Evolutionary conservation across 2,888 invertebrate species (phyloP), one percentile per base, ranked within the genome.

Genomic region (Chrysina gloriosa): DNA sequence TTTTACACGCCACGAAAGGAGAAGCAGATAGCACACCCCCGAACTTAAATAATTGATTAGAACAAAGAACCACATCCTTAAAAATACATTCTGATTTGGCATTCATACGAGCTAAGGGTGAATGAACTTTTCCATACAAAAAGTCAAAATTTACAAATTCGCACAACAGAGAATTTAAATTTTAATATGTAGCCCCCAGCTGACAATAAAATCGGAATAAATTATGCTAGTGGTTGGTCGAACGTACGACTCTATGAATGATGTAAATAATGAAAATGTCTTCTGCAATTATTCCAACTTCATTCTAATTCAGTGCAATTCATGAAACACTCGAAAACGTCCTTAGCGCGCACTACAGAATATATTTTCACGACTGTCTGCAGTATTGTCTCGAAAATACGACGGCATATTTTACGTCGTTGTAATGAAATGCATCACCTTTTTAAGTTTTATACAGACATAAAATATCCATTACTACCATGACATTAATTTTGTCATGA

Each of bases 261-360:
- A 36, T 23, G 58, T 58, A 25, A 39, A 58, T 39, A 39, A 58
- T 58, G 31, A 31, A 52, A 52, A 14, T 23, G 39, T 58, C 39
- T 39, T 6, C 25, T 58, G 58, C 58, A 58, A 58, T 39, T 58
- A 42, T 27, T 9, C 39, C 23, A 39, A 21, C 36, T 36, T 58
- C 54, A 54, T 54, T 58, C 23, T 58, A 58, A 58, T 58, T 58
- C 58, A 23, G 14, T 11, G 39, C 42, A 39, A 58, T 58, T 58
- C 58, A 36, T 58, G 14, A 39, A 39, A 9, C 25, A n/a, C 58
- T 58, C 58, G 58, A 58, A 27, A 50, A 14, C 39, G 39, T 58
- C 58, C 25, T 27, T 11, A 56, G 36, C 21, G 39, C 1, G 31
- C 36, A 56, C 39, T 58, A 14, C 58, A 39, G 42, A 36, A 58